Evolutionary conservation across 2,888 invertebrate species (phyloP), one percentile per base, ranked within the genome.

Genomic region (Phortica magna): DNA sequence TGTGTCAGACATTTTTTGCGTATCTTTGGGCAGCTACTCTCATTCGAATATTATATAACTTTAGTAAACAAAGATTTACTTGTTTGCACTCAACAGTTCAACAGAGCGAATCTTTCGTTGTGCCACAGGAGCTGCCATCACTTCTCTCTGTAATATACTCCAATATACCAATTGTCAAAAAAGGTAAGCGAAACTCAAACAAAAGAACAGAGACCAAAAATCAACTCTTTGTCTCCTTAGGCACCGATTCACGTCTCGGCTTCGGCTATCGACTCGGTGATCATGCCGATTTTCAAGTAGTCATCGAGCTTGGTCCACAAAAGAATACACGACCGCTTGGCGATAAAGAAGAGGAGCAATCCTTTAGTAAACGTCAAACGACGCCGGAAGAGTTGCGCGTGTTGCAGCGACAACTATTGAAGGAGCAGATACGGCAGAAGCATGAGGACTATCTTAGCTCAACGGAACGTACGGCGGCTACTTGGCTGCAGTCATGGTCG

Each of bases 81-180:
- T 19, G n/a, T 41, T 42, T 42, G 31, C 17, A 55, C 31, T 70
- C 48, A 43, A 67, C 39, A 76, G 94, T 93, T 70, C 92, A 95
- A 94, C 90, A 65, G 91, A 92, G 74, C 0, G 91, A 93, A 72
- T 92, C 94, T 0, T 92, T 96, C 22, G 95, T 97, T 82, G 94
- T 97, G 43, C 96, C 97, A 0, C 95, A 96, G 87, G 96, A 97
- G 91, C 83, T 97, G 72, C 96, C 96, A 0, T 96, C 96, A 0
- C 89, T 96, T 43, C 92, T 97, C 7, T 96, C 96, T 0, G 93
- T 97, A 4, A 94, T 96, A 0, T 97, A 96, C 90, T 96, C 96
- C 9, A 96, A 96, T 85, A 96, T 97, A 79, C 96, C 97, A 5
- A 96, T 96, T 0, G 94, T 97, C 10, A 96, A 96, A 88, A 97